Base-by-base conservation (phyloP, 2,797 vertebrate species). In the Corythornis leucogaster region DNA sequence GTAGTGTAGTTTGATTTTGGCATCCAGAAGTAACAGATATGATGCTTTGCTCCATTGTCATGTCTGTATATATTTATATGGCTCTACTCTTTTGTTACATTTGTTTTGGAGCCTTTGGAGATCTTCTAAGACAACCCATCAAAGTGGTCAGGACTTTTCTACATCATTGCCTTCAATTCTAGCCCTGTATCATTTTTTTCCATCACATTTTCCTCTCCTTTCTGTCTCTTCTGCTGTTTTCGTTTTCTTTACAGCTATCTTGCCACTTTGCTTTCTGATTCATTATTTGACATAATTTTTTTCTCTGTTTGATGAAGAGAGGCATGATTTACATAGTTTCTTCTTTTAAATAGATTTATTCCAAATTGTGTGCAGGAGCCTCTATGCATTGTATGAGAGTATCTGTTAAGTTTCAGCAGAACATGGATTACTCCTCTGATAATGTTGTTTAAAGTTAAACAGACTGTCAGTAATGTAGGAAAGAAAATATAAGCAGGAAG, bases 71-170 rank as follows among this genome's bases (percentile, higher is more conserved):
- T 62, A 61, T 94, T 59, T 87, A 31, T 67, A 55, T 35, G 26
- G 9, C 11, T 79, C 31, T 79, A 22, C 19, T 91, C 75, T 83
- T 87, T 82, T 46, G 3, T 88, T 89, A 70, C 24, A 33, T 92
- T 78, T 91, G 48, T 63, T 94, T 76, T 91, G 58, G 24, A 84
- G 45, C 31, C 8, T 77, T 77, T 87, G 54, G 68, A 92, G 71
- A 50, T 86, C 33, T 93, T 78, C 35, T 82, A 30, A 84, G 85
- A 86, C 64, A 85, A 62, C 8, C 42, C 58, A 58, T 88, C 94
- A 83, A 86, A 91, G 35, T 64, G 93, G 78, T 91, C 85, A 92
- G 61, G 25, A 89, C 75, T 95, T 95, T 95, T 94, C 85, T 95
- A 79, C 87, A 71, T 79, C 85, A 58, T 42, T 93, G 69, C 87